phyloP scores from a whole-genome alignment of 1,140 invertebrate genomes.

The Drosophila ironensis region DNA sequence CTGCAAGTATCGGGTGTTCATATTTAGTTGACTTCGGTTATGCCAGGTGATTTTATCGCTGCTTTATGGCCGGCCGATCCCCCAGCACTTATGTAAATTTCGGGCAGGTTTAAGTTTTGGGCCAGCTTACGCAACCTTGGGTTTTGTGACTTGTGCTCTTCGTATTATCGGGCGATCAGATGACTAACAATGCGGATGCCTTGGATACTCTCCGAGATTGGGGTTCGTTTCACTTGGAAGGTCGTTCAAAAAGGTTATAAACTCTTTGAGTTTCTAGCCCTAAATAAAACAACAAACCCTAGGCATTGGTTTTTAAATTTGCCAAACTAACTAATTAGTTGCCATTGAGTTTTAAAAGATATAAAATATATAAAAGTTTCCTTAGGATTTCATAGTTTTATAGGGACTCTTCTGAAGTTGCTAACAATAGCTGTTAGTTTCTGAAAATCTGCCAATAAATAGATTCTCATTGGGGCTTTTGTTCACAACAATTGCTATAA shows the following conservation, averaged over 20 bases:
- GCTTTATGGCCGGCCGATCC: not conserved
- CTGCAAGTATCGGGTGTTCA: slow-evolving; percentile 22
- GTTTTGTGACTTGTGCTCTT: slow-evolving; percentile 12
- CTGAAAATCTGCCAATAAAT: too few relatives aligned
- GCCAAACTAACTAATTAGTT: too few relatives aligned
- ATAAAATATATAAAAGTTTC: too few relatives aligned
- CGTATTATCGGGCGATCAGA: not conserved
- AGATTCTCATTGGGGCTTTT: too few relatives aligned
- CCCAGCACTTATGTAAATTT: slow-evolving; percentile 37
- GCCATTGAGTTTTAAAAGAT: too few relatives aligned
- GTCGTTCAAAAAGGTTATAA: slow-evolving; percentile 10
- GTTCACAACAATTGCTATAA: too few relatives aligned
- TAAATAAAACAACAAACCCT: not conserved
- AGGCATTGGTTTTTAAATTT: not conserved
- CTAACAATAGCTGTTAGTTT: too few relatives aligned
- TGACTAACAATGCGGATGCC: slow-evolving; percentile 24
- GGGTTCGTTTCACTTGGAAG: slow-evolving; percentile 30
- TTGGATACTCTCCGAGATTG: not conserved
- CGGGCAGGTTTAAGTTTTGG: slow-evolving; percentile 1
- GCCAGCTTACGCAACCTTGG: slow-evolving; percentile 9
- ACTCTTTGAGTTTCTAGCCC: too few relatives aligned
- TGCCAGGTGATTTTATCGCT: slow-evolving; percentile 3
- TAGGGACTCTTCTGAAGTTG: too few relatives aligned
- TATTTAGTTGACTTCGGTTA: slow-evolving; percentile 20
- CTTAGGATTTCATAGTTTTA: too few relatives aligned